Conservation (phyloP, 2,797 vertebrate species). For the Numenius phaeopus region DNA sequence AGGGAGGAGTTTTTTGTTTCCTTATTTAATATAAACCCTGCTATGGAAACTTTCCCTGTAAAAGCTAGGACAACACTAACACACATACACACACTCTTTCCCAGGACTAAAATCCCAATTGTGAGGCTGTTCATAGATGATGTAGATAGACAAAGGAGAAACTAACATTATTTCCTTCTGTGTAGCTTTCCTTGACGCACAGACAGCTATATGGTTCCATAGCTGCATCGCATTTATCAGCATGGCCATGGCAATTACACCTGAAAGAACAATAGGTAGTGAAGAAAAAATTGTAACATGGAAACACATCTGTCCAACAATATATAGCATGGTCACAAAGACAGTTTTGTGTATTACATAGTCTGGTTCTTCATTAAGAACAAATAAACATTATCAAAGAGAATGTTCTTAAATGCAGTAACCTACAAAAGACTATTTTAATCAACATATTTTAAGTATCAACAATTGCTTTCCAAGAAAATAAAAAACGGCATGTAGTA, state of each 20-base stretch:
- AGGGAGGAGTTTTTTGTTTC: not conserved
- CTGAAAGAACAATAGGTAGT: conserved; percentile 72
- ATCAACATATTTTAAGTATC: conserved; percentile 81
- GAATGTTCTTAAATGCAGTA: not conserved
- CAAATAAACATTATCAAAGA: not conserved
- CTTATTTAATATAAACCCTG: not conserved
- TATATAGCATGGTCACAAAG: not conserved
- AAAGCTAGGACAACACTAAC: not conserved
- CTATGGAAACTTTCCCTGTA: not conserved
- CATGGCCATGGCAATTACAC: conserved; percentile 92
- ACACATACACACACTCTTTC: not conserved
- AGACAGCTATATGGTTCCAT: conserved; percentile 85
- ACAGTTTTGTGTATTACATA: not conserved
- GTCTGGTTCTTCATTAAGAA: not conserved
- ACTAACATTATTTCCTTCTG: conserved; percentile 91
- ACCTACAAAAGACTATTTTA: conserved; percentile 38
- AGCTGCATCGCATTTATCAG: conserved; percentile 84
- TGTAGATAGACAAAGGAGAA: not conserved
- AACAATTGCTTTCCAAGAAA: conserved; percentile 45
- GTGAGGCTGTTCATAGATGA: not conserved
- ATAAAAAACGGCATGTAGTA: not conserved
- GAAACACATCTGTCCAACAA: not conserved
- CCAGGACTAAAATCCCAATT: not conserved
- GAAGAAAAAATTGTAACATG: not conserved
- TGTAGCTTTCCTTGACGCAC: conserved; percentile 87